Conservation (phyloP, 2,113 vertebrate species). For the Podocnemis expansa region DNA sequence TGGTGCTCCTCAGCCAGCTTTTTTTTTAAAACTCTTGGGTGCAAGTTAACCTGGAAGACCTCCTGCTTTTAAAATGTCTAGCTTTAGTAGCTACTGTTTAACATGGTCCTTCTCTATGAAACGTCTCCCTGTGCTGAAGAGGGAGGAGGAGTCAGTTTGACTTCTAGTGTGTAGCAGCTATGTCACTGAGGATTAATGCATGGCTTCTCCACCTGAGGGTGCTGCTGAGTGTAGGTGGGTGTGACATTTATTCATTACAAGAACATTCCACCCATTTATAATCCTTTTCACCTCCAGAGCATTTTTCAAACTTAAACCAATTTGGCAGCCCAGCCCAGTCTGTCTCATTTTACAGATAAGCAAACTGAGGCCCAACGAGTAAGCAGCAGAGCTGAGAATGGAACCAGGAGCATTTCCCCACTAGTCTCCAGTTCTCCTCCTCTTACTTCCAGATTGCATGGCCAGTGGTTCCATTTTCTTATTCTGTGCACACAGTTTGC, state of each 20-base stretch:
- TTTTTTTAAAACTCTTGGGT: not conserved
- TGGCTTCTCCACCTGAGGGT: not conserved
- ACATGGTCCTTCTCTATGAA: not conserved
- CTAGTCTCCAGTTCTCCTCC: not conserved
- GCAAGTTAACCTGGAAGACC: not conserved
- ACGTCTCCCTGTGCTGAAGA: not conserved
- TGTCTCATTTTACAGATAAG: not conserved
- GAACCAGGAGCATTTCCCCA: not conserved
- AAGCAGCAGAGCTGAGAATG: not conserved
- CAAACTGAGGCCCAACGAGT: not conserved
- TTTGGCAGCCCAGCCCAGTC: not conserved
- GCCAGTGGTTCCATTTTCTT: not conserved
- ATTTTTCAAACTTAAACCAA: fast-evolving
- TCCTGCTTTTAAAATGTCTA: not conserved
- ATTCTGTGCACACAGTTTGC: not conserved
- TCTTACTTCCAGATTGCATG: too few species aligned
- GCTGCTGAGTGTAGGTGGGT: not conserved
- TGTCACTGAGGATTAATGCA: not conserved
- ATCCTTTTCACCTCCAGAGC: fast-evolving
- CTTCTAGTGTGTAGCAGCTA: not conserved
- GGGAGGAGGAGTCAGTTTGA: not conserved
- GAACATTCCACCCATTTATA: not conserved
- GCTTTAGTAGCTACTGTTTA: not conserved
- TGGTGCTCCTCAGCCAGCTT: not conserved
- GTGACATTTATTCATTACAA: not conserved